Percentiles rank a stretch among this genome's conserved stretches.
Evolutionary conservation across 2,113 vertebrate genomes (phyloP).

Genomic region (Dromaius novaehollandiae): DNA sequence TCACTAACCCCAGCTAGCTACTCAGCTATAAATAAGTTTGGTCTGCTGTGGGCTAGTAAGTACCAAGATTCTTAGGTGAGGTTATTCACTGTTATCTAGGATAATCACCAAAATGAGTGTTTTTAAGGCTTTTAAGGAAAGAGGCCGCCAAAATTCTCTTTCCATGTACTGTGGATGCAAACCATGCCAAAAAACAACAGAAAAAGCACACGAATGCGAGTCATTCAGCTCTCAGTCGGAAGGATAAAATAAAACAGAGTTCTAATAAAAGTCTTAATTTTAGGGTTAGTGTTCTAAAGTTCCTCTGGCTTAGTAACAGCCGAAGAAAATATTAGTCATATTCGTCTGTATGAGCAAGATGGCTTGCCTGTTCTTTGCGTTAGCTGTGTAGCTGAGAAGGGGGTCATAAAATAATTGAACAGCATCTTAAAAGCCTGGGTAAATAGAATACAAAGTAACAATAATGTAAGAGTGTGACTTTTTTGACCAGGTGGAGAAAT

Average conservation of each 20-base stretch:
- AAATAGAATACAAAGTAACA: background rate
- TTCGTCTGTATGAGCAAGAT: background rate
- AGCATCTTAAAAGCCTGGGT: background rate
- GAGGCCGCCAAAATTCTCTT: background rate
- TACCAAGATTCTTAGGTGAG: slow-evolving; percentile 27
- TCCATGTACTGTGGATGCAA: background rate
- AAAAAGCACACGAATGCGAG: background rate
- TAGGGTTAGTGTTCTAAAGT: background rate
- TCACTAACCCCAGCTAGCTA: slow-evolving; percentile 57
- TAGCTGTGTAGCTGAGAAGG: background rate
- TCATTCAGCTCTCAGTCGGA: background rate
- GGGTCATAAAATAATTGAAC: background rate
- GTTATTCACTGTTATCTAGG: slow-evolving; percentile 36
- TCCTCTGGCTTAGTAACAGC: background rate
- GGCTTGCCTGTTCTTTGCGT: background rate
- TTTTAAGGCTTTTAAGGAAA: slow-evolving; percentile 18
- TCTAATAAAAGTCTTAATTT: background rate
- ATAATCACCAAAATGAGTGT: slow-evolving; percentile 7
- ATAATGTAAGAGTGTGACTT: background rate
- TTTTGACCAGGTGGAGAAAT: background rate
- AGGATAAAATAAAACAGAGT: background rate
- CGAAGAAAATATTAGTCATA: background rate
- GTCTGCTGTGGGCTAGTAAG: slow-evolving; percentile 46
- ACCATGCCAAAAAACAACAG: background rate
- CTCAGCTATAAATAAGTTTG: slow-evolving; percentile 64